Conservation (phyloP, 1,140 invertebrate genomes). For the Sweltsa coloradensis region DNA sequence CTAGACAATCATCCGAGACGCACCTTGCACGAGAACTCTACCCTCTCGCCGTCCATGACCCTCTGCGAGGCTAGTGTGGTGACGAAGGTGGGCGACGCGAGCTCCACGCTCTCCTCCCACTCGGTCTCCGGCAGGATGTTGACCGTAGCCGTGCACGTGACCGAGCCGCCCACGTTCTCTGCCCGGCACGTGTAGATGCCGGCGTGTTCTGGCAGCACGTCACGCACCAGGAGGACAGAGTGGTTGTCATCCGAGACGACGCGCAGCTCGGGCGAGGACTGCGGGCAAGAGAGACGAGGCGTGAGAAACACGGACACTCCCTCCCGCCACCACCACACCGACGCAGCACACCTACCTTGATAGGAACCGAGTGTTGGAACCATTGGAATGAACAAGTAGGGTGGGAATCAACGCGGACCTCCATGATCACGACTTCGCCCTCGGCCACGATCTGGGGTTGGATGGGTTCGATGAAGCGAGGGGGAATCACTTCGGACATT, state of each 20-base stretch:
- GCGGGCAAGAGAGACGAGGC: constrained; percentile 14
- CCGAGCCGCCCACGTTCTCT: constrained; percentile 75
- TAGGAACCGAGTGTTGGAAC: constrained; percentile 50
- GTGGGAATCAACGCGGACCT: constrained; percentile 59
- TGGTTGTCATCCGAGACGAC: constrained; percentile 64
- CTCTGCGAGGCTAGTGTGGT: constrained; percentile 54
- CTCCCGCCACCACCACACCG: no score
- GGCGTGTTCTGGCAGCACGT: constrained; percentile 53
- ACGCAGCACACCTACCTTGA: constrained; percentile 31
- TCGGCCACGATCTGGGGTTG: constrained; percentile 54
- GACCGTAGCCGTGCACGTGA: constrained; percentile 69
- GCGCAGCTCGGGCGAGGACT: constrained; percentile 49
- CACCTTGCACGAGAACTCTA: constrained; percentile 62
- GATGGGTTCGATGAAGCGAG: constrained; percentile 58
- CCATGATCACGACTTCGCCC: constrained; percentile 66
- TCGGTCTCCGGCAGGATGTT: constrained; percentile 46
- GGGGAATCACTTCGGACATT: constrained; percentile 48
- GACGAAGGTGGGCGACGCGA: constrained; percentile 61
- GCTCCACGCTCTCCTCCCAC: constrained; percentile 44
- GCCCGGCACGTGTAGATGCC: constrained; percentile 79
- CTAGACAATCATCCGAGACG: no score
- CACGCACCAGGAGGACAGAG: constrained; percentile 67
- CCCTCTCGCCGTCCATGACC: constrained; percentile 88
- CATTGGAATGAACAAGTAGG: constrained; percentile 77
- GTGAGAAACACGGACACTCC: no score